A percentile compares a stretch with the other conserved stretches of the same genome.
phyloP scores from a whole-genome alignment of 1,140 invertebrate genomes.

The Geopemphigus sp. region DNA sequence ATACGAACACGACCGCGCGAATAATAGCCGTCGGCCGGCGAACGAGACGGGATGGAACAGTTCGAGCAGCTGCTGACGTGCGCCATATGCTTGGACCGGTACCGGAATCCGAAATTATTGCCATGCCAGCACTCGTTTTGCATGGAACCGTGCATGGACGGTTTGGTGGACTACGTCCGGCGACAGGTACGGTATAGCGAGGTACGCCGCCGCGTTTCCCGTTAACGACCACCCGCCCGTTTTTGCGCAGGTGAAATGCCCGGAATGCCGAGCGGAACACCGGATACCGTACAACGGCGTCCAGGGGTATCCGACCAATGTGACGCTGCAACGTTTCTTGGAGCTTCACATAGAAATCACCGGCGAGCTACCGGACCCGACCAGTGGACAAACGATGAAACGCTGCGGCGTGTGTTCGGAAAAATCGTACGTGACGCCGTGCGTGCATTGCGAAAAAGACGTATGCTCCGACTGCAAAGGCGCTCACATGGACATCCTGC shows the following conservation, averaged over 20 bases:
- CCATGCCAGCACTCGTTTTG: slow-evolving; percentile 99
- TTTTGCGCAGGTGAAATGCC: slow-evolving; percentile 82
- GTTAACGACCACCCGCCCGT: too few species aligned
- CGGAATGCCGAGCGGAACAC: slow-evolving; percentile 97
- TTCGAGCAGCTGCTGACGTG: slow-evolving; percentile 97
- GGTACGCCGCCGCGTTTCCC: too few species aligned
- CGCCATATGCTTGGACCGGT: slow-evolving; percentile 95
- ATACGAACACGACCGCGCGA: too few species aligned
- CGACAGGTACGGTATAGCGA: slow-evolving; percentile 74
- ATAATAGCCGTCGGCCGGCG: too few species aligned
- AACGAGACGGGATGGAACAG: slow-evolving; percentile 75
- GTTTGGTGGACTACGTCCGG: slow-evolving; percentile 89
- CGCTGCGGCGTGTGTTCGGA: slow-evolving; percentile 88
- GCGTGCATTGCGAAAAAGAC: slow-evolving; percentile 93
- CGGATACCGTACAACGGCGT: slow-evolving; percentile 94
- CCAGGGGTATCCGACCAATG: slow-evolving; percentile 92
- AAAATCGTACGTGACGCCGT: slow-evolving; percentile 84
- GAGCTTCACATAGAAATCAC: slow-evolving; percentile 93
- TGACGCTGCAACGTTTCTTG: slow-evolving; percentile 90
- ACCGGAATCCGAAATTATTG: slow-evolving; percentile 92
- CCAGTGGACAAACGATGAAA: slow-evolving; percentile 81
- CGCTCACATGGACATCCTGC: slow-evolving; percentile 91
- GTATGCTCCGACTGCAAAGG: slow-evolving; percentile 86
- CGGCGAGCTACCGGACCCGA: slow-evolving; percentile 84
- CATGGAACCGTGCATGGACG: slow-evolving; percentile 97